Conservation (phyloP, 2,113 vertebrate species). For the Aplodontia rufa region DNA sequence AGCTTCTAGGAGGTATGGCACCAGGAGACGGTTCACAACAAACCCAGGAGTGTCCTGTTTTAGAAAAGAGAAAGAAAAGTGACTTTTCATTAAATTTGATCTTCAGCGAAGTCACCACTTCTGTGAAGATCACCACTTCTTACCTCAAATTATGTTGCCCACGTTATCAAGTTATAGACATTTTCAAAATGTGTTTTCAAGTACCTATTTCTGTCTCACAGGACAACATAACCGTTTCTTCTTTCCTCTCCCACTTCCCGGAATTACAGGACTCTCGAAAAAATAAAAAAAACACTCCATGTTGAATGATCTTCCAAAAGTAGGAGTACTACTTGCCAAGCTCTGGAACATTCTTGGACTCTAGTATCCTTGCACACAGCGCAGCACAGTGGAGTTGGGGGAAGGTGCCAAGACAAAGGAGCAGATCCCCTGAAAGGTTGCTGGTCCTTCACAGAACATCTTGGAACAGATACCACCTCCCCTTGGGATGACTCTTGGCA, state of each 20-base stretch:
- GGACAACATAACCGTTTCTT: background rate
- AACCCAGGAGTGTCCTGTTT: constrained; percentile 96
- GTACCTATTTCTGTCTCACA: background rate
- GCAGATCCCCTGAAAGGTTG: fast-evolving
- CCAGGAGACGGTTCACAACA: constrained; percentile 95
- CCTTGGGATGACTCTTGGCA: too few species aligned
- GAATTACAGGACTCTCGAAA: too few species aligned
- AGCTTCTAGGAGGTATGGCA: constrained; percentile 94
- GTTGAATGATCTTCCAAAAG: too few species aligned
- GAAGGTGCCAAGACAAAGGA: fast-evolving
- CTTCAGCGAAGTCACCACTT: background rate
- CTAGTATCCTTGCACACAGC: fast-evolving
- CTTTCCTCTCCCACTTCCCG: background rate
- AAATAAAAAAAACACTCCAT: background rate
- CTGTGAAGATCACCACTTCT: background rate
- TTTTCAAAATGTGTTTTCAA: background rate
- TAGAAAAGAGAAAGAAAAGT: background rate
- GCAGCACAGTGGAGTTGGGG: fast-evolving
- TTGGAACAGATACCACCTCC: background rate
- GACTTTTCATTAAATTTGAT: background rate
- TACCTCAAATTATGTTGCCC: background rate
- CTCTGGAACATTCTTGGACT: background rate
- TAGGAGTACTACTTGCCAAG: background rate
- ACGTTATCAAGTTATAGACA: background rate
- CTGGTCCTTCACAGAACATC: background rate